Evolutionary conservation across 2,113 vertebrate species (phyloP), one percentile per base, ranked within the genome.

Genomic region (Lonchura striata): DNA sequence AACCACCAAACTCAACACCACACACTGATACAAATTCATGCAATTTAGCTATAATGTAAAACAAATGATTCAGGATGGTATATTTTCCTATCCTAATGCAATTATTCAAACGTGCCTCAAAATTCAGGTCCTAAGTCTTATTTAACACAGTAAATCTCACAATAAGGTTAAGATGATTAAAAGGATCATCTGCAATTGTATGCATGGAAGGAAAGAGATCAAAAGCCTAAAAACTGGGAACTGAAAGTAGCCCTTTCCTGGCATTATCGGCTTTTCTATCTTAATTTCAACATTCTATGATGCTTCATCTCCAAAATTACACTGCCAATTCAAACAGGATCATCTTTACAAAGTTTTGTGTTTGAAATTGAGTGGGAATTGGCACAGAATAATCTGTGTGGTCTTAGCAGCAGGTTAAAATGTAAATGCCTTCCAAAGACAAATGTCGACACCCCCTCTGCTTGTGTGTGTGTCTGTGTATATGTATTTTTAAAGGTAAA

Each of bases 161-260:
- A 86, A 46, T 37, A 86, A 86, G 61, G 81, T 72, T 75, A 91
- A 88, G 65, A 84, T 88, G 80, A 87, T 94, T 91, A 91, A 92
- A 75, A 96, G 65, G 56, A 75, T 92, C 71, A 86, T 69, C 75
- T 72, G 42, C 56, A 86, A 77, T 47, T 76, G 61, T 82, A n/a
- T 92, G 77, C n/a, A 68, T 31, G 19, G 90, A 88, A 86, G 47
- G 39, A 46, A 91, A 94, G 59, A 94, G 41, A 90, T 74, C 91
- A 80, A 72, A 93, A 54, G n/a, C 39, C 63, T 77, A 8, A 78
- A 83, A 22, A 56, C 59, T 61, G 23, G 23, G 33, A 71, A 52
- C 37, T 61, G 57, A 59, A 66, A 77, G 89, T 35, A 47, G 46
- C 60, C 33, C 72, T 85, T 63, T 88, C 49, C 60, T 63, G 15